A percentile compares a stretch with the other conserved stretches of the same genome.
phyloP scores from a whole-genome alignment of 2,797 vertebrate genomes.

The Mionectes olivaceus region DNA sequence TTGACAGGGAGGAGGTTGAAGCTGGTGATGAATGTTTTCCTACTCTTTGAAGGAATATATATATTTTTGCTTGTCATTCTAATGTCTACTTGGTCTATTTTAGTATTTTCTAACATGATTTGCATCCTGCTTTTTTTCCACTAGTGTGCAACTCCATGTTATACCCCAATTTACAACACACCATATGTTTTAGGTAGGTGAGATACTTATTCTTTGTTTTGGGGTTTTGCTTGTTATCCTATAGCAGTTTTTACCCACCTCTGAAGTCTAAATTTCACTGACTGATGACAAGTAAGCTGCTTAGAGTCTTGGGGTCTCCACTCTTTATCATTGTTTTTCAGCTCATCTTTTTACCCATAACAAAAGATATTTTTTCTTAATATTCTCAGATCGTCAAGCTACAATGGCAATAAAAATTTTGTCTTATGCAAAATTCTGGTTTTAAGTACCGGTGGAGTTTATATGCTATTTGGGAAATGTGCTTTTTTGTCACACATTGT shows the following conservation, averaged over 20 bases:
- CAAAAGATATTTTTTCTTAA: not conserved
- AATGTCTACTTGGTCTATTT: not conserved
- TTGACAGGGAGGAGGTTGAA: not conserved
- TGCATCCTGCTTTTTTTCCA: not conserved
- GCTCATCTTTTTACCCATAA: not conserved
- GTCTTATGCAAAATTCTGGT: not conserved
- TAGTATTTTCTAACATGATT: not conserved
- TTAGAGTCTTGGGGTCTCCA: not conserved
- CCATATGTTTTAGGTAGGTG: not conserved
- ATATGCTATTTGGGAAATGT: not conserved
- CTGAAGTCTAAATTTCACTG: not conserved
- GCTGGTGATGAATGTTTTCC: not conserved
- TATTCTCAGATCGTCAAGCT: not conserved
- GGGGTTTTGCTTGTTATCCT: rapidly evolving
- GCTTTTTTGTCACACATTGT: not conserved
- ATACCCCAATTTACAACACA: not conserved
- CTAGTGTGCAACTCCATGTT: not conserved
- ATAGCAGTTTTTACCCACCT: not conserved
- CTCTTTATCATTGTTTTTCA: not conserved
- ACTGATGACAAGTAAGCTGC: rapidly evolving
- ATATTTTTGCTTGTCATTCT: not conserved
- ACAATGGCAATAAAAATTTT: not conserved
- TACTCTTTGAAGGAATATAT: not conserved
- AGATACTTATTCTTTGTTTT: not conserved
- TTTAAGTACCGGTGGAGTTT: not conserved